Base-by-base conservation (phyloP, 2,888 invertebrate genomes). In the Cephus nigrinus region DNA sequence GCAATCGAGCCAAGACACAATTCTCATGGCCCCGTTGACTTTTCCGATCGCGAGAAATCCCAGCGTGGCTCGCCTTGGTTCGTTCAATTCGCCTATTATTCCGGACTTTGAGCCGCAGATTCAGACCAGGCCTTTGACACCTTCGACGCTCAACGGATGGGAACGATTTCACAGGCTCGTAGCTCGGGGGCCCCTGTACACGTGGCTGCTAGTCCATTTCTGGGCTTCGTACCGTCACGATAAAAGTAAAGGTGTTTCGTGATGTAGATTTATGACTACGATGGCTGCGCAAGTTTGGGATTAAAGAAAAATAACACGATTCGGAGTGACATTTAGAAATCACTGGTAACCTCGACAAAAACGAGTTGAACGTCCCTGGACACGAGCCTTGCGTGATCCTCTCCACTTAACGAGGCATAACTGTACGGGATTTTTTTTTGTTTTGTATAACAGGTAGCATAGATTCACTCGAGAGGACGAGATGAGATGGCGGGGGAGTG, bases 21-120 rank as follows among this genome's bases (percentile, higher is more conserved):
- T 87, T 87, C 87, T 86, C 87, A 87, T 87, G 87, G 85, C 85
- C 85, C 83, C 84, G 81, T 80, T 80, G 82, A 82, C 85, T 85
- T 85, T 87, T 84, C 82, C 82, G 83, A 78, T 78, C 80, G 80
- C 84, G 84, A 87, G 86, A 85, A 87, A 86, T 85, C 82, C 72
- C 71, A 12, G 11, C 23, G 23, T 4, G 33, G 12, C 71, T 71
- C 71, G 71, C 55, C 55, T 55, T 23, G 23, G 55, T 55, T 55
- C 1, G 55, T 55, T 55, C 23, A 9, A 55, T 55, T 55, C 5
- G 9, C 55, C 23, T 23, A 23, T 55, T 55, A 55, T 55, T 55
- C 23, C 23, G 55, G 23, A 55, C 23, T 55, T 23, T 55, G 9
- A 55, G 9, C 55, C 55, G 9, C 23, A 2, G 55, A 55, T 55